These are phyloP conservation scores for Diadema setosum DNA, from an alignment of 35 echinoderm and acorn worm genomes.

Conservation along the genomic window DNA sequence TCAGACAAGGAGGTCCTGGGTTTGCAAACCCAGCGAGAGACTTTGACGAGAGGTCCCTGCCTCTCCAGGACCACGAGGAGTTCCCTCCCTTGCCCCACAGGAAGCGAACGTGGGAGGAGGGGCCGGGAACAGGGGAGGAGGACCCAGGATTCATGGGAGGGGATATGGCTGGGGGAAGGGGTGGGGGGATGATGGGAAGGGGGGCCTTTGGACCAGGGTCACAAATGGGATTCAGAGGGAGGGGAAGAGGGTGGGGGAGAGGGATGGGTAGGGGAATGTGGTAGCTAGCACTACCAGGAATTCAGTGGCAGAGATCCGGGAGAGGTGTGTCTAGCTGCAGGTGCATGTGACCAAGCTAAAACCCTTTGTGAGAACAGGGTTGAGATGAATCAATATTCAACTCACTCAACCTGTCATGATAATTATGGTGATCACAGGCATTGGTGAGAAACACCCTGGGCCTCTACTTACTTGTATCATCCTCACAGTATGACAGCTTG, in stretches of 20 bases:
- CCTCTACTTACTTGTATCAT: too few relatives aligned
- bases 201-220: constrained; percentile 18
- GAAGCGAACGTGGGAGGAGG: constrained; percentile 71
- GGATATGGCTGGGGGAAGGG: neutral
- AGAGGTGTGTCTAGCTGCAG: too few relatives aligned
- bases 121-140: neutral
- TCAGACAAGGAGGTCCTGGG: neutral
- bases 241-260: constrained; percentile 10
- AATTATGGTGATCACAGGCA: too few relatives aligned
- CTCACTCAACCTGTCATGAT: too few relatives aligned
- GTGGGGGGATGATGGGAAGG: constrained; percentile 18
- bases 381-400: too few relatives aligned
- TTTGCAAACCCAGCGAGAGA: neutral
- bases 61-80: neutral
- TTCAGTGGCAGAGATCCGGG: too few relatives aligned
- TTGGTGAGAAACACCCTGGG: too few relatives aligned
- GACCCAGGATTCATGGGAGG: neutral
- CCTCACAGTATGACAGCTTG: too few relatives aligned
- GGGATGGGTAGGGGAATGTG: constrained; percentile 56
- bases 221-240: constrained; percentile 49
- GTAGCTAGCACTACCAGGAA: too few relatives aligned
- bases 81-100: constrained; percentile 22
- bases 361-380: too few relatives aligned
- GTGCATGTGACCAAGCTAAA: too few relatives aligned
- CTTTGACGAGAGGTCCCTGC: constrained; percentile 1